phyloP scores from a whole-genome alignment of 2,797 vertebrate genomes.

The Naso thynnoides region DNA sequence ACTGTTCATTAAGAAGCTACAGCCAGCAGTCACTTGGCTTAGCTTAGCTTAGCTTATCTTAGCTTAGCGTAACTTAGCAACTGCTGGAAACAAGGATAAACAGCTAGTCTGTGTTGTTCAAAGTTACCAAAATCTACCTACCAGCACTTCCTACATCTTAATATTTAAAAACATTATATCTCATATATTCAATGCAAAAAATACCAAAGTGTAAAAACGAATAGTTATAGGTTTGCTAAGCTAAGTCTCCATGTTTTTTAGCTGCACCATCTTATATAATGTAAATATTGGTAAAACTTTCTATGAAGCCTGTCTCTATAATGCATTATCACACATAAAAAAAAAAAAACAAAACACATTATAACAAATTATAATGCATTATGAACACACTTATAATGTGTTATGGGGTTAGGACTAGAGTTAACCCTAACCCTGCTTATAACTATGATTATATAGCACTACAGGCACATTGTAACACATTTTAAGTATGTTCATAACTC shows the following conservation, averaged over 20 bases:
- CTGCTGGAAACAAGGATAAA: background rate
- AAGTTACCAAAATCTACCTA: background rate
- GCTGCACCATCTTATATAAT: background rate
- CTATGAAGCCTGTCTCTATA: too few relatives aligned
- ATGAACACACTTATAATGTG: too few relatives aligned
- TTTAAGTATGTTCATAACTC: too few relatives aligned
- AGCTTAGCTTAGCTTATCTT: background rate
- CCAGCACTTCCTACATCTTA: background rate
- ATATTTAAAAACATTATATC: fast-evolving
- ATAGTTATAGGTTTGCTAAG: background rate
- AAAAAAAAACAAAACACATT: too few relatives aligned
- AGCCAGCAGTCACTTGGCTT: background rate
- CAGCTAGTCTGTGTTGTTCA: background rate
- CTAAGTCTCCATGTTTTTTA: background rate
- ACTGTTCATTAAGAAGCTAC: background rate
- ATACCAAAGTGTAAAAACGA: background rate
- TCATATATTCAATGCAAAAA: background rate
- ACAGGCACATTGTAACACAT: too few relatives aligned
- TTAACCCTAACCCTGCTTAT: too few relatives aligned
- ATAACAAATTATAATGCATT: too few relatives aligned
- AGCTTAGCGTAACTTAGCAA: too few relatives aligned
- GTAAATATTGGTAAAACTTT: too few relatives aligned
- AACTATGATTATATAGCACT: too few relatives aligned
- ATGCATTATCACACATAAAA: too few relatives aligned
- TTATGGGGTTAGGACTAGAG: too few relatives aligned